Evolutionary conservation across 2,797 vertebrate species (phyloP).

Genomic region (Phataginus tricuspis): DNA sequence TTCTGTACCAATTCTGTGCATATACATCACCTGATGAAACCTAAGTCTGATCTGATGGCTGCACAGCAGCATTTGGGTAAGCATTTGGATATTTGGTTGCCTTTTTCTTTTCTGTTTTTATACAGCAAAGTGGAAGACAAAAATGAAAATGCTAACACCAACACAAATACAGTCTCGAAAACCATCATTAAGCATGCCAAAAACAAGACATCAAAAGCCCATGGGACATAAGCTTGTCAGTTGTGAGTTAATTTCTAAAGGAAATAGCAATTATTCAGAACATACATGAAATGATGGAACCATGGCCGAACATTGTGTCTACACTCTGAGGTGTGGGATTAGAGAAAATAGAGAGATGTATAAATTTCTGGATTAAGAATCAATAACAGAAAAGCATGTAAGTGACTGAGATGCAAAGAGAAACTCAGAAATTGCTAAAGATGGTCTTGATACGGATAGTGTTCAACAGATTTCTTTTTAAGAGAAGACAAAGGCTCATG

Average conservation of each 20-base stretch:
- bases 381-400: slow-evolving; percentile 12
- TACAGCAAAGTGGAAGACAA: not conserved
- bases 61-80: not conserved
- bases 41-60: not conserved
- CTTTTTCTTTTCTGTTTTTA: slow-evolving; percentile 10
- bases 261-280: not conserved
- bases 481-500: not conserved
- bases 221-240: not conserved
- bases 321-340: not conserved
- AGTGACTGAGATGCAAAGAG: not conserved
- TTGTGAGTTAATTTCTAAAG: slow-evolving; percentile 22
- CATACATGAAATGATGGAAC: not conserved
- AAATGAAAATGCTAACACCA: not conserved
- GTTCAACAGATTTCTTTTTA: slow-evolving; percentile 13
- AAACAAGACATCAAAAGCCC: slow-evolving; percentile 20
- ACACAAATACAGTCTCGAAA: slow-evolving; percentile 4
- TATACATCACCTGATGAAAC: not conserved
- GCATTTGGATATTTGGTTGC: not conserved
- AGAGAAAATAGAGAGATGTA: not conserved
- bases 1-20: not conserved
- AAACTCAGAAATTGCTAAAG: not conserved
- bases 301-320: not conserved
- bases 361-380: not conserved
- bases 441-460: not conserved
- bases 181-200: not conserved